These are phyloP conservation scores for Pteruthius melanotis DNA, from an alignment of 2,113 vertebrate species.

Conservation along the genomic window DNA sequence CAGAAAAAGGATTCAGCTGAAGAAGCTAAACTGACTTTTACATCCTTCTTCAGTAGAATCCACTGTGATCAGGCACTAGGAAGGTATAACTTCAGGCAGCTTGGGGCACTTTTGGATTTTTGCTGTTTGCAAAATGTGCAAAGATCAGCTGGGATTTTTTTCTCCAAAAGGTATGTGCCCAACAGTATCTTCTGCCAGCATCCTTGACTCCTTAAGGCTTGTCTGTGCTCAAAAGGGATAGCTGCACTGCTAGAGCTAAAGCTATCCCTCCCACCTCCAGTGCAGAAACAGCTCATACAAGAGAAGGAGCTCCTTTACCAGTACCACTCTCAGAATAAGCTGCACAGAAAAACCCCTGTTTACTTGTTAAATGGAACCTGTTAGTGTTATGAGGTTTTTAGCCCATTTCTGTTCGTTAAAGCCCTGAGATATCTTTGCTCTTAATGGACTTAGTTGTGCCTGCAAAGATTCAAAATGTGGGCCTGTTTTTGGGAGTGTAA, in stretches of 20 bases:
- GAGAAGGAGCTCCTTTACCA: background rate
- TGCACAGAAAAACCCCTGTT: background rate
- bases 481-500: background rate
- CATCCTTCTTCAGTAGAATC: background rate
- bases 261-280: background rate
- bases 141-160: background rate
- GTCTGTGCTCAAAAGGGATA: background rate
- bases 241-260: background rate
- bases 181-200: background rate
- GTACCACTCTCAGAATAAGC: background rate
- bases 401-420: background rate
- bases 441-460: background rate
- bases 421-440: background rate
- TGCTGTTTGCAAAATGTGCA: background rate
- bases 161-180: background rate
- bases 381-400: background rate
- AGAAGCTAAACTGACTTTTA: background rate
- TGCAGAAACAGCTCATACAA: background rate
- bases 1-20: background rate
- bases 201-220: background rate
- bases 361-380: background rate
- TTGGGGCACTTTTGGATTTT: background rate
- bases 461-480: background rate
- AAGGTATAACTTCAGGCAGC: accelerated
- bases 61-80: background rate